Conservation (phyloP, 2,888 invertebrate genomes). For the Cantharis flavilabris region DNA sequence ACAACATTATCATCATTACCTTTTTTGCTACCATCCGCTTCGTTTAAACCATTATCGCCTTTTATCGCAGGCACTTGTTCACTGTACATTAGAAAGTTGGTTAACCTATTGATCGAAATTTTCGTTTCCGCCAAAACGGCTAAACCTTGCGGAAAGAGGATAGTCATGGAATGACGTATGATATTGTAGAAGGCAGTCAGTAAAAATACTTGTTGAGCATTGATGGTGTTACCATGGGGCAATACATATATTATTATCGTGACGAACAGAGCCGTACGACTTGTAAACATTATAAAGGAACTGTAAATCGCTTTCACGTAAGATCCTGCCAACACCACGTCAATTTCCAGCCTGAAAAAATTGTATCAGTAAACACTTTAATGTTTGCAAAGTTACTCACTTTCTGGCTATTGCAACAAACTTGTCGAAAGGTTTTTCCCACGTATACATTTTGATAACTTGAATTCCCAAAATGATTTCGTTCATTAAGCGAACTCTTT, state of each 20-base stretch:
- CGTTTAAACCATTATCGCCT: constrained; percentile 58
- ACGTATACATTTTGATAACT: constrained; percentile 61
- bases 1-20: constrained; percentile 26
- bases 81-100: constrained; percentile 58
- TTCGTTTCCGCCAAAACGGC: constrained; percentile 63
- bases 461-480: constrained; percentile 72
- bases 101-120: constrained; percentile 60
- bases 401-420: constrained; percentile 28
- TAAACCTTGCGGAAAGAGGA: constrained; percentile 63
- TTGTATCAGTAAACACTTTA: background rate
- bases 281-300: constrained; percentile 78
- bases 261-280: constrained; percentile 77
- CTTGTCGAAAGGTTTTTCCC: constrained; percentile 60
- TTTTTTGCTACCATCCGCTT: constrained; percentile 8
- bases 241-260: constrained; percentile 76
- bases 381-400: background rate
- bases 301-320: constrained; percentile 70
- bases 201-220: constrained; percentile 52
- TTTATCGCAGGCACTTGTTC: constrained; percentile 60
- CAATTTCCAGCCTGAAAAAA: constrained; percentile 55
- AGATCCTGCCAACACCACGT: constrained; percentile 48
- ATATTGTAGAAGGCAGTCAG: constrained; percentile 58
- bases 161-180: constrained; percentile 60
- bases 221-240: constrained; percentile 62
- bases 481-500: constrained; percentile 68